Conservation (phyloP, 2,797 vertebrate species). For the Sebastes ruberrimus region DNA sequence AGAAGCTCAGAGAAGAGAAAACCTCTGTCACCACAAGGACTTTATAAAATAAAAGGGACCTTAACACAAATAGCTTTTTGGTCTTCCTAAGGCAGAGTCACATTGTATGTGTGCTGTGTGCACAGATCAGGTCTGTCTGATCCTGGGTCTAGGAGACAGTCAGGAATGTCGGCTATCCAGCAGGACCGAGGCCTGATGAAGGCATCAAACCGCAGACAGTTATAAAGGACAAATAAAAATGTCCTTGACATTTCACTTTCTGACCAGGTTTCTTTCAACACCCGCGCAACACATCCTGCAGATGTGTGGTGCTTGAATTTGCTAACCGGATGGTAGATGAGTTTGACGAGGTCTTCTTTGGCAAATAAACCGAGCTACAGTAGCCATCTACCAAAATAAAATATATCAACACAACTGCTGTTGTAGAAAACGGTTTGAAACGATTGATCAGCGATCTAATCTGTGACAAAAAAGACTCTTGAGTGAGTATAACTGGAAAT, state of each 20-base stretch:
- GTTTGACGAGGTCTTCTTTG: conserved; percentile 9
- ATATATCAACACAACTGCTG: neutral
- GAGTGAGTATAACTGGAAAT: conserved; percentile 41
- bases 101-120: neutral
- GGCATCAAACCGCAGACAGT: conserved; percentile 22
- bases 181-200: conserved; percentile 25
- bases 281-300: conserved; percentile 15
- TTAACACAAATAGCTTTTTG: conserved; percentile 2
- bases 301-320: conserved; percentile 21
- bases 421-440: conserved; percentile 1
- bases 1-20: neutral
- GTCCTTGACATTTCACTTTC: conserved; percentile 16
- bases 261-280: conserved; percentile 2
- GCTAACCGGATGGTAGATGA: neutral
- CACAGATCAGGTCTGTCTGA: conserved; percentile 15
- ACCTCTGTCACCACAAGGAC: conserved; percentile 1
- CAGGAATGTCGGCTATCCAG: conserved; percentile 44
- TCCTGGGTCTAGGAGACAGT: conserved; percentile 24
- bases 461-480: neutral
- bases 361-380: neutral
- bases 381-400: conserved; percentile 2
- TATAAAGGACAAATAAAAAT: conserved; percentile 53
- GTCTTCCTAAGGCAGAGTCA: neutral
- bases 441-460: neutral
- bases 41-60: conserved; percentile 25